Conservation (phyloP, 2,113 vertebrate species). For the Lonchura striata region DNA sequence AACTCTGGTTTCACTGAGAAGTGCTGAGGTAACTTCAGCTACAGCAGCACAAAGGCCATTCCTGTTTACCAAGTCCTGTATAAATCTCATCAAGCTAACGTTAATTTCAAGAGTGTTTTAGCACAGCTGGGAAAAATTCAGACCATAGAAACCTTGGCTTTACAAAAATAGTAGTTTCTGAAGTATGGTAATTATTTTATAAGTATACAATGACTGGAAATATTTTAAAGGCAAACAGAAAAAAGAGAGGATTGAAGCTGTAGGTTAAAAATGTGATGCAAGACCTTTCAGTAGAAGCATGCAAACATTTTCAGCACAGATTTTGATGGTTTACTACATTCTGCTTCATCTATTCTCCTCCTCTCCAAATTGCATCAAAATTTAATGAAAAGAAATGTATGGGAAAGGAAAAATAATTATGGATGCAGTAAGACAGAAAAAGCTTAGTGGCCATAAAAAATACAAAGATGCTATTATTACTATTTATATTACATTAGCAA, state of each 20-base stretch:
- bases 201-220: slow-evolving; percentile 49
- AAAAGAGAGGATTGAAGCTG: slow-evolving; percentile 1
- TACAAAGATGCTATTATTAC: neutral
- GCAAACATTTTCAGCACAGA: neutral
- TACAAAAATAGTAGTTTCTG: neutral
- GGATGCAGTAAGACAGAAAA: neutral
- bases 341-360: neutral
- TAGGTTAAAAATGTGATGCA: slow-evolving; percentile 3
- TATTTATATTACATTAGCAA: neutral
- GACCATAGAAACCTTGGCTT: slow-evolving; percentile 29
- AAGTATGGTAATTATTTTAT: slow-evolving; percentile 59
- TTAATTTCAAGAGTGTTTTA: slow-evolving; percentile 55
- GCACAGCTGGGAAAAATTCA: slow-evolving; percentile 53
- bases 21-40: neutral
- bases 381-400: neutral
- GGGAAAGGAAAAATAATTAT: neutral
- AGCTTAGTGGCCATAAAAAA: neutral
- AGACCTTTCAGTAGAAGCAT: neutral
- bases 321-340: neutral
- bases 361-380: neutral
- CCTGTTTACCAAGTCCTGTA: slow-evolving; percentile 1
- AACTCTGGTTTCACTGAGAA: neutral
- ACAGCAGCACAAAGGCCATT: neutral
- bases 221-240: slow-evolving; percentile 52
- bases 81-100: slow-evolving; percentile 13